A percentile compares a stretch with the other conserved stretches of the same genome.
Evolutionary conservation across 2,113 vertebrate genomes (phyloP).

Genomic region (Elaphurus davidianus): DNA sequence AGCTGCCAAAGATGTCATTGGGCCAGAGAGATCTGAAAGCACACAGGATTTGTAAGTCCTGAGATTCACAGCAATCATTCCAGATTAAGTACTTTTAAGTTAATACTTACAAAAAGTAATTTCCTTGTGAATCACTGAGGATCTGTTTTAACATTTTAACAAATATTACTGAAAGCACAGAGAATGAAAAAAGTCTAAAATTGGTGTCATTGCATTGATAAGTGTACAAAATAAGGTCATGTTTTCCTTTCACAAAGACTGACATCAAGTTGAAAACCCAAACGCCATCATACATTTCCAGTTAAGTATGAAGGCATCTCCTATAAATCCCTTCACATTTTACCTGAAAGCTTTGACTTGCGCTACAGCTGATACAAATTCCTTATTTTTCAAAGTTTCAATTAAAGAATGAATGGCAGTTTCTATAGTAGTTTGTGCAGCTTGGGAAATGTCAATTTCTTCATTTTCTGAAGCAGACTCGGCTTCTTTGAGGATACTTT

Average conservation of each 20-base stretch:
- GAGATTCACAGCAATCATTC: neutral
- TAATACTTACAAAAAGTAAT: neutral
- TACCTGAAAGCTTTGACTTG: constrained; percentile 98
- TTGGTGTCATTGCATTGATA: neutral
- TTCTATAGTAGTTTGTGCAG: constrained; percentile 92
- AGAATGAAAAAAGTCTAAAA: neutral
- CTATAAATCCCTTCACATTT: neutral
- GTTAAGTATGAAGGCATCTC: neutral
- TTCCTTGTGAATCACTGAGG: neutral
- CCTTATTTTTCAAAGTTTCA: constrained; percentile 90
- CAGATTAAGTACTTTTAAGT: neutral
- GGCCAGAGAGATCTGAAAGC: constrained; percentile 92
- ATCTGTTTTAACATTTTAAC: neutral
- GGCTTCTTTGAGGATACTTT: constrained; percentile 92
- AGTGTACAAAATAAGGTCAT: neutral
- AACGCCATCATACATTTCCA: neutral
- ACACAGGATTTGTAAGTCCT: constrained; percentile 31
- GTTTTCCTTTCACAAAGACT: neutral
- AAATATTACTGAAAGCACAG: neutral
- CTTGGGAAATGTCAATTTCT: constrained; percentile 88
- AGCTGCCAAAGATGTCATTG: constrained; percentile 95
- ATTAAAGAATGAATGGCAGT: constrained; percentile 96
- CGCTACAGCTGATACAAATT: constrained; percentile 91
- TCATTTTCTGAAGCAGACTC: constrained; percentile 87
- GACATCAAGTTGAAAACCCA: neutral